phyloP scores from a whole-genome alignment of 2,888 invertebrate genomes.

The Drosophila ustulata region DNA sequence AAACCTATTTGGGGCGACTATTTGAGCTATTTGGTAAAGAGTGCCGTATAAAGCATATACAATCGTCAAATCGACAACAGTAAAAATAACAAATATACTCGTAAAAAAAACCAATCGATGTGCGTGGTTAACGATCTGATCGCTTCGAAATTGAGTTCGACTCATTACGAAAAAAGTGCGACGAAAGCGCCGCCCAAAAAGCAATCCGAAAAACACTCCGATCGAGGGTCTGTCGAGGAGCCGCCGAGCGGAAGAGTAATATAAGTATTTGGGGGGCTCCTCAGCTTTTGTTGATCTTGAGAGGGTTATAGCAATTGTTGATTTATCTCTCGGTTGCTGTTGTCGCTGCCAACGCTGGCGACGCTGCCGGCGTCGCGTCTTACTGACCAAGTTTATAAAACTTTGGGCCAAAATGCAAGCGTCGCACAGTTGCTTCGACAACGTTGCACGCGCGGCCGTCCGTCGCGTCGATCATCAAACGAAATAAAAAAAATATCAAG shows the following conservation, averaged over 20 bases:
- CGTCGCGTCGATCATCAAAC: conserved; percentile 37
- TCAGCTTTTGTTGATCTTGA: conserved; percentile 71
- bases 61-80: conserved; percentile 27
- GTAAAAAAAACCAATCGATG: conserved; percentile 20
- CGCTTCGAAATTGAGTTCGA: conserved; percentile 30
- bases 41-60: conserved; percentile 18
- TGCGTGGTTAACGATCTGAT: conserved; percentile 34
- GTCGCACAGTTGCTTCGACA: conserved; percentile 77
- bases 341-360: conserved; percentile 20
- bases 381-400: conserved; percentile 81
- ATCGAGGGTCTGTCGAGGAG: background rate
- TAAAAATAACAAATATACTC: conserved; percentile 9
- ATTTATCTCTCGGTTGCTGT: conserved; percentile 70
- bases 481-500: conserved; percentile 15
- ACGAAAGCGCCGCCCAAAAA: conserved; percentile 43
- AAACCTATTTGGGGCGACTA: conserved; percentile 15
- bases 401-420: conserved; percentile 78
- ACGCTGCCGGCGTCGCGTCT: conserved; percentile 38
- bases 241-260: background rate
- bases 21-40: conserved; percentile 21
- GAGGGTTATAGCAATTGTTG: conserved; percentile 67
- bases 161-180: conserved; percentile 44
- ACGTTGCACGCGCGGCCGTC: conserved; percentile 73
- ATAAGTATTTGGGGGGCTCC: conserved; percentile 4
- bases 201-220: conserved; percentile 23